A percentile compares a stretch with the other conserved stretches of the same genome.
Conservation (phyloP, 2,797 vertebrate genomes). For the Cynodonichthys magdalenae region DNA sequence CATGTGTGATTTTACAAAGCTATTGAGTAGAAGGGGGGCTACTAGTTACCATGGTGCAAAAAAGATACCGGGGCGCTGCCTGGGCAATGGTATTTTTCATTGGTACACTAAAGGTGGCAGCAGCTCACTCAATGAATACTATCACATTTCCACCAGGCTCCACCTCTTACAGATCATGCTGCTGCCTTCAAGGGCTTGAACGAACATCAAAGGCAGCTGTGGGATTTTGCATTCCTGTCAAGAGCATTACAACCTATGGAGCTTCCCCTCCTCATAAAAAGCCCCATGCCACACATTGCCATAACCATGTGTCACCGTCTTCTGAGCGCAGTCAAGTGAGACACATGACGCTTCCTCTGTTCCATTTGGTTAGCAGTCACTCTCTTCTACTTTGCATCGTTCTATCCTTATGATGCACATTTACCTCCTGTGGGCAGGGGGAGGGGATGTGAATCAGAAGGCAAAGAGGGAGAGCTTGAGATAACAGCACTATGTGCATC, state of each 20-base stretch:
- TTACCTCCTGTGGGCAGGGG: constrained; percentile 51
- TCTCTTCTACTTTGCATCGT: constrained; percentile 8
- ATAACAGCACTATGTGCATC: constrained; percentile 69
- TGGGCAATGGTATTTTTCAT: constrained; percentile 41
- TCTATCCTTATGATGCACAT: constrained; percentile 42
- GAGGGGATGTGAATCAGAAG: constrained; percentile 55
- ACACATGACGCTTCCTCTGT: constrained; percentile 29
- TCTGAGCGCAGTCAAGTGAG: constrained; percentile 57
- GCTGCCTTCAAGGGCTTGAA: constrained; percentile 73
- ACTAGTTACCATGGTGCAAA: constrained; percentile 44
- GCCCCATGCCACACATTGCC: constrained; percentile 39
- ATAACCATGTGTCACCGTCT: constrained; percentile 65
- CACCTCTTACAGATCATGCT: constrained; percentile 66
- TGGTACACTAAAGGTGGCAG: constrained; percentile 38
- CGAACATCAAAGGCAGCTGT: constrained; percentile 75
- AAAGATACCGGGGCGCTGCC: constrained; percentile 32
- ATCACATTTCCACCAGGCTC: constrained; percentile 73
- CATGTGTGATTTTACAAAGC: constrained; percentile 11
- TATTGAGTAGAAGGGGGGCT: constrained; percentile 40
- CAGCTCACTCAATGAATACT: constrained; percentile 61
- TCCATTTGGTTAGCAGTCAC: constrained; percentile 36
- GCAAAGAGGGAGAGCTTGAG: constrained; percentile 49
- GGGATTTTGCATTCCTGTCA: constrained; percentile 75
- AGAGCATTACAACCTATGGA: constrained; percentile 71
- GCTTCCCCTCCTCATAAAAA: constrained; percentile 42